These are phyloP conservation scores for Sinocyclocheilus grahami DNA, from an alignment of 2,113 vertebrate species.

Conservation along the genomic window DNA sequence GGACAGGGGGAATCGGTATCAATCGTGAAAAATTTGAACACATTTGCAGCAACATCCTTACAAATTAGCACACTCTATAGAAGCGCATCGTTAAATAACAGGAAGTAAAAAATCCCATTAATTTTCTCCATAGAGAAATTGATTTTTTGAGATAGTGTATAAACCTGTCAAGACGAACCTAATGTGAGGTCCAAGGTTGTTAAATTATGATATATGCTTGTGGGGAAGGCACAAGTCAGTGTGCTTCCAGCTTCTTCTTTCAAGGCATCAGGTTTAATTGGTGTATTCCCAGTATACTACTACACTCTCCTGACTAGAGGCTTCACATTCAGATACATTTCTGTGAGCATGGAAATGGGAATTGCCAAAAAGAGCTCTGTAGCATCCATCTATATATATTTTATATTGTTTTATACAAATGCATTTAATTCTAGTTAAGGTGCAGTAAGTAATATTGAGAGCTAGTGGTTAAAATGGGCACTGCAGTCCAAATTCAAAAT, in stretches of 20 bases:
- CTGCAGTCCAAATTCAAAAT: too few species aligned
- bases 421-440: neutral
- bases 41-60: conserved; percentile 14
- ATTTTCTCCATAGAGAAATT: conserved; percentile 23
- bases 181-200: conserved; percentile 23
- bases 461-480: neutral
- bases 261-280: neutral
- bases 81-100: neutral
- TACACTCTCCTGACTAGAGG: neutral
- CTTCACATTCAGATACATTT: neutral
- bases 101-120: conserved; percentile 9
- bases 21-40: neutral
- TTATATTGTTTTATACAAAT: neutral
- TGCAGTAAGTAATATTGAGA: neutral
- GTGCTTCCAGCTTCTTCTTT: neutral
- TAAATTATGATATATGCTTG: conserved; percentile 8
- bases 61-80: conserved; percentile 12
- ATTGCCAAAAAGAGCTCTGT: neutral
- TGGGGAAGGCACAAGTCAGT: neutral
- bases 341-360: neutral
- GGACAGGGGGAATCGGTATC: neutral
- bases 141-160: conserved; percentile 2
- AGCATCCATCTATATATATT: neutral
- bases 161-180: conserved; percentile 11
- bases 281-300: neutral